These are phyloP conservation scores for Cotesia chilonis DNA, from an alignment of 1,140 invertebrate genomes.

Conservation along the genomic window DNA sequence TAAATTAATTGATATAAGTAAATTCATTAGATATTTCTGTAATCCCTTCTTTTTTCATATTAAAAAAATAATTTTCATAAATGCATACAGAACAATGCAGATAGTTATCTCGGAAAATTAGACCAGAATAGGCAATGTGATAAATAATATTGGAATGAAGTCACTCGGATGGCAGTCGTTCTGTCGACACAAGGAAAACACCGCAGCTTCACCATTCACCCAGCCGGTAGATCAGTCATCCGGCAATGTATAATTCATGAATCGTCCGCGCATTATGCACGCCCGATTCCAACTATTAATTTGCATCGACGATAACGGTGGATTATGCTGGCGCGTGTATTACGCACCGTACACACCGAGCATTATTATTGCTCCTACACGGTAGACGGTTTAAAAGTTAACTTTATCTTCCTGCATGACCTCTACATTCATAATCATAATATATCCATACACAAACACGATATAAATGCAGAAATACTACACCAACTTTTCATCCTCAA, in stretches of 20 bases:
- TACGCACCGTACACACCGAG: constrained; percentile 28
- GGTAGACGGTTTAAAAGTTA: constrained; percentile 32
- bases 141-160: constrained; percentile 1
- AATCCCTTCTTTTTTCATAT: not conserved
- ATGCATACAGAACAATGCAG: not conserved
- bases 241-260: constrained; percentile 44
- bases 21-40: not conserved
- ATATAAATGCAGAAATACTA: not conserved
- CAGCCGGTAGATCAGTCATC: constrained; percentile 42
- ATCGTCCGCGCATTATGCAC: constrained; percentile 42
- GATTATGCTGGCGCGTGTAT: constrained; percentile 40
- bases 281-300: constrained; percentile 44
- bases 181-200: not conserved
- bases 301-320: constrained; percentile 44
- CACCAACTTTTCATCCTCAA: not conserved
- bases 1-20: no score
- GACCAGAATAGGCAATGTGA: not conserved
- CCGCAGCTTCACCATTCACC: constrained; percentile 2
- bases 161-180: constrained; percentile 7
- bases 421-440: not conserved
- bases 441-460: not conserved
- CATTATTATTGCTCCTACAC: constrained; percentile 28
- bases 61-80: not conserved
- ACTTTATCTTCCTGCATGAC: constrained; percentile 21
- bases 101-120: constrained; percentile 7